Base-by-base conservation (phyloP, 2,113 vertebrate genomes). In the Centropus bengalensis region DNA sequence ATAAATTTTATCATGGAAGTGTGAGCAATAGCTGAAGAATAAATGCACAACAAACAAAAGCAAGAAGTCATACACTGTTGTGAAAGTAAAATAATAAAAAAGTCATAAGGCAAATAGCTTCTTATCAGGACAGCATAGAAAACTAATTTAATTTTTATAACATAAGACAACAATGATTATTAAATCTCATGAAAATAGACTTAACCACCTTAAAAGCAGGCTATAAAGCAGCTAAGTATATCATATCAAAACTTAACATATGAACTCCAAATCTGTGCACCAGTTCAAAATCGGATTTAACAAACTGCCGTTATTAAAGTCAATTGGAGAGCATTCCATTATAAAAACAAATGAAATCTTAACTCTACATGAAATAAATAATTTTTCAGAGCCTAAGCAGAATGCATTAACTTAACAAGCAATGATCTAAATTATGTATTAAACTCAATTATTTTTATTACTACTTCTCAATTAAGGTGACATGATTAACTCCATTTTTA, bases 391-490 rank as follows among this genome's bases (percentile, higher is more conserved):
- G 92, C 94, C 88, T 96, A 96, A 95, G 96, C 59, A 58, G 89
- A 96, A 96, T 90, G 93, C n/a, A 80, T 96, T 97, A 96, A 95
- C 91, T 93, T 96, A 96, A 92, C 75, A 90, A 6, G 32, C 60
- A 97, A 90, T 83, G 90, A 96, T 96, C 95, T 97, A 98, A 98
- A 98, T 97, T 98, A 97, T 94, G 83, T 96, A 97, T 98, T 98
- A 98, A 98, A 97, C 96, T 97, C 94, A 98, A 97, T 98, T 97
- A 98, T 96, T 98, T 98, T 98, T 97, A 98, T 98, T 96, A 95
- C 96, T 71, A 73, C 92, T 97, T 98, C 98, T 97, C 96, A 97
- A 92, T 98, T 97, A 97, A 93, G 95, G 78, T 79, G 66, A 95
- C 89, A 94, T 84, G 94, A 97, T 96, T 95, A 96, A 97, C 93